Evolutionary conservation across 2,888 invertebrate species (phyloP), one percentile per base, ranked within the genome.

Genomic region (Teleiodes luculella): DNA sequence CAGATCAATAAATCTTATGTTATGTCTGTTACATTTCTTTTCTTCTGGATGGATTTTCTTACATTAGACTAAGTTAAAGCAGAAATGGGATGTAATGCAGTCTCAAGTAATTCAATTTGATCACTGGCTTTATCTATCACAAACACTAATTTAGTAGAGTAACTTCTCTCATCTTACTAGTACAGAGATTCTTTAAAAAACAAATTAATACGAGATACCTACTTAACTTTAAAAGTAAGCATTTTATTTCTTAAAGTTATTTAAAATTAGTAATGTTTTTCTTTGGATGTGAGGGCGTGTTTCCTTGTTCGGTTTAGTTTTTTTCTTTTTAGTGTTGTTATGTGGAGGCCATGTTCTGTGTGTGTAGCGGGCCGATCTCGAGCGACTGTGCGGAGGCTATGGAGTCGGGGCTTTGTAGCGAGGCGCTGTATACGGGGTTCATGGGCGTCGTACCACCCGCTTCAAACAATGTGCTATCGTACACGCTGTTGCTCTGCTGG

Each of bases 381-480:
- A 86, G 69, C 20, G 90, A 90, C 54, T 89, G 90, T 0, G 79
- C 83, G 2, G 90, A 90, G 31, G 93, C 92, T 76, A 94, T 92
- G 54, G 93, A 94, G 79, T 94, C 94, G 28, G 94, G 94, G 72
- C 93, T 94, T 74, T 94, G 94, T 8, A 94, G 86, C 0, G 94
- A 94, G 13, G 94, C 93, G 65, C 93, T 92, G 77, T 94, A 93
- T 33, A 92, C 86, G 0, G 93, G 93, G 69, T 93, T 92, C 83
- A 92, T 91, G 1, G 93, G 93, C 1, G 93, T 92, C 4, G 91
- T 83, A 60, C 92, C 92, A 53, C 92, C 92, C 18, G 91, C 91
- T 72, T 93, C 93, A 78, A 94, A 93, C 61, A 94, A 90, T 54
- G 94, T 94, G 71, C 93, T 94, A 80, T 94, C 94, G 74, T 94